Conservation (phyloP, 2,888 invertebrate species). For the Allolobophora icterica region DNA sequence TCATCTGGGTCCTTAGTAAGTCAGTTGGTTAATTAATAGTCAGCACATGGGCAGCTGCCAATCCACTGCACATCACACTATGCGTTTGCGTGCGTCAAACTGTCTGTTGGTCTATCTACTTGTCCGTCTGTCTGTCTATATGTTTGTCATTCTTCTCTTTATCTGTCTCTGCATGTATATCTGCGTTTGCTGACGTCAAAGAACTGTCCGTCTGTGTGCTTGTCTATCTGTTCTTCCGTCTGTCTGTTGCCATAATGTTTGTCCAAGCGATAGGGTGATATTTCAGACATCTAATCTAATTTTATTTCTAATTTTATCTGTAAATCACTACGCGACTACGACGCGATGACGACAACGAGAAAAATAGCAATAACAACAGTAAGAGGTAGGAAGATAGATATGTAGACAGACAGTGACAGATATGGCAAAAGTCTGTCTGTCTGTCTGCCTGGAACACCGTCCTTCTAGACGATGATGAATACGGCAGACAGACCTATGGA, state of each 20-base stretch:
- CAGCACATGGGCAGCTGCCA: background rate
- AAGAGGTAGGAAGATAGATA: background rate
- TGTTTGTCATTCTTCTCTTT: too few species aligned
- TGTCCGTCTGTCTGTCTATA: too few species aligned
- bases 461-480: too few species aligned
- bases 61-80: background rate
- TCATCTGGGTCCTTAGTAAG: too few species aligned
- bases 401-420: too few species aligned
- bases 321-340: background rate
- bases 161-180: background rate
- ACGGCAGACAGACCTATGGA: too few species aligned
- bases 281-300: background rate
- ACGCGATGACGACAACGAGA: background rate
- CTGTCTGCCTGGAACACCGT: too few species aligned
- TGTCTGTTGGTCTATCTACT: too few species aligned
- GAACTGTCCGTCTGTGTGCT: too few species aligned
- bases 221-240: too few species aligned
- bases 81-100: background rate
- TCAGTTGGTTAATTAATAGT: background rate
- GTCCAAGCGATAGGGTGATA: background rate
- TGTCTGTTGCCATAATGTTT: background rate
- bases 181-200: too few species aligned
- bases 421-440: too few species aligned
- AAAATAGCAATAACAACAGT: background rate
- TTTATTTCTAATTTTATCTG: background rate